Evolutionary conservation across 1,140 invertebrate species (phyloP).

Genomic region (Brachionus paranguensis): DNA sequence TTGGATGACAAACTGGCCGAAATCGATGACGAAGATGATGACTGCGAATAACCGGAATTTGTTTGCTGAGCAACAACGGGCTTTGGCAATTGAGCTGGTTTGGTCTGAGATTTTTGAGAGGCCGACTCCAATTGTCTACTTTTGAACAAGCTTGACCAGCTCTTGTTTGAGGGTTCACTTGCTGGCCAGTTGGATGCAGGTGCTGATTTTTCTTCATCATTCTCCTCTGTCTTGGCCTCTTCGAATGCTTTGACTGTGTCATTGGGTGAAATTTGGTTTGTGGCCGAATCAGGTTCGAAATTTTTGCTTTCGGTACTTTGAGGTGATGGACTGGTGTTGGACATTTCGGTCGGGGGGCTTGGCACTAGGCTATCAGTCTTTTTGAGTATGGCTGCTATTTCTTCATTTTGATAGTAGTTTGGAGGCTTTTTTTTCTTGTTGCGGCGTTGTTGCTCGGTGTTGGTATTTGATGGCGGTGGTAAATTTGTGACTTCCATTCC

Average conservation of each 20-base stretch:
- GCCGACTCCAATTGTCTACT: neutral
- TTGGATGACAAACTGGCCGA: neutral
- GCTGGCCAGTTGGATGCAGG: neutral
- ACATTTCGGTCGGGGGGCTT: neutral
- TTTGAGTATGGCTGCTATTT: conserved; percentile 28
- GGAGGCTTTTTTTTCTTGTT: conserved; percentile 38
- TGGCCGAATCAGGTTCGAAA: neutral
- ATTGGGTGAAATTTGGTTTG: neutral
- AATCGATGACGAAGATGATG: neutral
- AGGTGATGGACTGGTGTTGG: neutral
- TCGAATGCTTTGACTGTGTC: neutral
- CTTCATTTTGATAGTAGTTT: conserved; percentile 37
- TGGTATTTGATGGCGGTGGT: neutral
- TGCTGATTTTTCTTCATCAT: neutral
- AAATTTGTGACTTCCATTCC: neutral
- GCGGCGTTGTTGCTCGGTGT: neutral
- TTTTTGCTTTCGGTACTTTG: neutral
- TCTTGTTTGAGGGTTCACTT: neutral
- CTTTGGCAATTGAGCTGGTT: neutral
- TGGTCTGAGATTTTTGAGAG: neutral
- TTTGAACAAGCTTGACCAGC: conserved; percentile 40
- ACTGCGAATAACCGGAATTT: neutral
- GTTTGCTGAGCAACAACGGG: neutral
- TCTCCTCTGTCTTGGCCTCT: neutral
- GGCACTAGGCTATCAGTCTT: neutral